A percentile compares a stretch with the other conserved stretches of the same genome.
Conservation (phyloP, 2,888 invertebrate genomes). For the Oscheius sp. region DNA sequence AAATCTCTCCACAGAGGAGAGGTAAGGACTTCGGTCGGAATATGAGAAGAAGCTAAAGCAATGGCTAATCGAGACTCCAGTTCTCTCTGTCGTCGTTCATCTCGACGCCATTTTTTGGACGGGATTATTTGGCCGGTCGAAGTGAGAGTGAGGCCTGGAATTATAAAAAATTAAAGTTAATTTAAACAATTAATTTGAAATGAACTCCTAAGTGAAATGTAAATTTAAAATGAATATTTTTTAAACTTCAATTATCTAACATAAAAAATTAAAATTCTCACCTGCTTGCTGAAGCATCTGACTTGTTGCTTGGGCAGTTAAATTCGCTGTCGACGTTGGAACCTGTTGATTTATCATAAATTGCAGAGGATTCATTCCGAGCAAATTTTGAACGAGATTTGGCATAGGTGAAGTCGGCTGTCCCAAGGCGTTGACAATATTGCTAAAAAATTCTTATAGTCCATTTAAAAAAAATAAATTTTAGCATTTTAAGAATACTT, state of each 20-base stretch:
- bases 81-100: conserved; percentile 49
- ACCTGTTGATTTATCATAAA: conserved; percentile 28
- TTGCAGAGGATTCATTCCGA: conserved; percentile 46
- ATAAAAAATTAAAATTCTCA: too few relatives aligned
- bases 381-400: conserved; percentile 41
- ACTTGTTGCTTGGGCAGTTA: conserved; percentile 22
- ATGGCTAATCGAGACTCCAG: conserved; percentile 34
- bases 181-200: too few relatives aligned
- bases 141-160: conserved; percentile 36
- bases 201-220: too few relatives aligned
- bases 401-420: conserved; percentile 30
- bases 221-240: too few relatives aligned
- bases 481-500: too few relatives aligned
- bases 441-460: conserved; percentile 18
- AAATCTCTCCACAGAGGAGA: conserved; percentile 59
- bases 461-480: background rate
- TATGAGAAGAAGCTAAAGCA: conserved; percentile 47
- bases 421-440: conserved; percentile 19
- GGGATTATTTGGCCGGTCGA: conserved; percentile 46
- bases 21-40: conserved; percentile 42
- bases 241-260: background rate
- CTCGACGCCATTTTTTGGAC: conserved; percentile 62
- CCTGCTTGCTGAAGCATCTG: conserved; percentile 45
- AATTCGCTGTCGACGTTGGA: conserved; percentile 20
- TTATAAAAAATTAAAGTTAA: too few relatives aligned